Conservation (phyloP, 2,113 vertebrate genomes). For the Phylloscopus trochiloides region DNA sequence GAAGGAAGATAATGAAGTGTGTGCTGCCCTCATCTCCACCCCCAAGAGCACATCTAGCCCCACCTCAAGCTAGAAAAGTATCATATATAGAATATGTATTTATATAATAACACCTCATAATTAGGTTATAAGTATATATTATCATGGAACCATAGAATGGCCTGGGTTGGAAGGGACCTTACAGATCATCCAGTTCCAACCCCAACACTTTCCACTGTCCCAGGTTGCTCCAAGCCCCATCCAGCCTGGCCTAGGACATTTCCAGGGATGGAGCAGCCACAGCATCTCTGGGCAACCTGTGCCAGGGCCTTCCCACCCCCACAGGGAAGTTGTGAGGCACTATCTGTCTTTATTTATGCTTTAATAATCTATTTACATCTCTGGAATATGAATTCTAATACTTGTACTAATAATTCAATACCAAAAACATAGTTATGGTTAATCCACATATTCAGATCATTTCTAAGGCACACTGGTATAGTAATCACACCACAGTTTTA, state of each 20-base stretch:
- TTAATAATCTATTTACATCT: neutral
- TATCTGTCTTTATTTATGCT: neutral
- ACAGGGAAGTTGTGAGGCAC: neutral
- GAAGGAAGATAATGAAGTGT: neutral
- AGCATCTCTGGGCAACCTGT: neutral
- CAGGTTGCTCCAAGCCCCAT: rapidly evolving
- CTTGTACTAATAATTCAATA: neutral
- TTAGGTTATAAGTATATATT: neutral
- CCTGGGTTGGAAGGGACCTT: neutral
- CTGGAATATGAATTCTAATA: neutral
- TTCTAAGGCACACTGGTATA: neutral
- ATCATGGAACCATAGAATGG: neutral
- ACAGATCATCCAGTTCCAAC: neutral
- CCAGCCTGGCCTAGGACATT: neutral
- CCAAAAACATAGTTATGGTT: neutral
- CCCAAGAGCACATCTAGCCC: neutral
- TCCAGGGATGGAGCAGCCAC: neutral
- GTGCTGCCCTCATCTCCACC: neutral
- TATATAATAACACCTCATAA: neutral
- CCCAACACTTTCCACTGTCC: neutral
- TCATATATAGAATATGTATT: neutral
- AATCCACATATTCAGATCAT: neutral
- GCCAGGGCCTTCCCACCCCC: neutral
- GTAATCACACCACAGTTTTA: neutral
- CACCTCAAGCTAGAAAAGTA: neutral